Evolutionary conservation across 2,888 invertebrate genomes (phyloP), one percentile per base, ranked within the genome.

Genomic region (Augiades crinisus): DNA sequence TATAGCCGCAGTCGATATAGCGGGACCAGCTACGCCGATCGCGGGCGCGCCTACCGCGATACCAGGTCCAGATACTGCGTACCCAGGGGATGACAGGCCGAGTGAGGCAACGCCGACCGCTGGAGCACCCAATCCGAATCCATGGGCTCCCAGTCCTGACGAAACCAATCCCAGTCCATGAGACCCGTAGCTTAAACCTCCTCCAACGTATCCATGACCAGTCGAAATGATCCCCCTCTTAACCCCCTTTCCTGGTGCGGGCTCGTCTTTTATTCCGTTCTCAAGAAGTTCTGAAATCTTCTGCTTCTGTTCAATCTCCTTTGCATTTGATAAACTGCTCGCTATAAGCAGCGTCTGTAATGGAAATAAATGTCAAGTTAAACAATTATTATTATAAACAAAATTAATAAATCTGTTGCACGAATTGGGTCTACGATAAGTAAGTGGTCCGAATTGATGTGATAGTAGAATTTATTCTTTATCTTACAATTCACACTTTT

Each of bases 331-430:
- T 59, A 82, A 64, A 62, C 79, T 81, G 72, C 80, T 78, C 59
- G 68, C 66, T 56, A 78, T 61, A 57, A 88, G 79, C 75, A 87
- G 74, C 60, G 86, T 65, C 88, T 88, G 76, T 3, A 67, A 81
- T 61, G 1, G 53, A 58, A 54, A 45, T 31, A 17, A 51, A 37
- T 34, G 7, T 3, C 5, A 10, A 5, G 4, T 27, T 27, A 3
- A 22, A 22, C 7, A 22, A 22, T 6, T 7, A 6, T 6, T n/a
- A n/a, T n/a, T n/a, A n/a, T n/a, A n/a, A n/a, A n/a, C n/a, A n/a
- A n/a, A n/a, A n/a, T n/a, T n/a, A n/a, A n/a, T n/a, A n/a, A n/a
- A n/a, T n/a, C n/a, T n/a, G n/a, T n/a, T n/a, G n/a, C n/a, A n/a
- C n/a, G n/a, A n/a, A n/a, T n/a, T n/a, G n/a, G n/a, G n/a, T n/a